phyloP scores from a whole-genome alignment of 1,140 invertebrate species.

The Zelostemma sp. region DNA sequence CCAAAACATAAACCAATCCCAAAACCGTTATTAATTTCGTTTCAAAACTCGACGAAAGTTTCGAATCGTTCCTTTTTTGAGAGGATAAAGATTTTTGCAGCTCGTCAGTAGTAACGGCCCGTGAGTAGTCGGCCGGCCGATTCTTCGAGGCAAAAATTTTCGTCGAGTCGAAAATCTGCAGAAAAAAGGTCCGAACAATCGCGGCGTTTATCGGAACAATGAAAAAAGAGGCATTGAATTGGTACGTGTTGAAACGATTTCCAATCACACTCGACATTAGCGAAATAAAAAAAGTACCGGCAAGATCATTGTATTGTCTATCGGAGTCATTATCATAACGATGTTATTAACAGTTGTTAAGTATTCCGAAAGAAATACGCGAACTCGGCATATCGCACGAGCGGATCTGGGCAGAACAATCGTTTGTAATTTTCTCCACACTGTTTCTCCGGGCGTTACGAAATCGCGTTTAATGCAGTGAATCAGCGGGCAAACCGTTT shows the following conservation, averaged over 20 bases:
- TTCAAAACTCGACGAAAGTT: too few species aligned
- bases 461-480: constrained; percentile 28
- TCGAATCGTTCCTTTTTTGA: too few species aligned
- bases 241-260: too few species aligned
- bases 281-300: background rate
- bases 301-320: constrained; percentile 3
- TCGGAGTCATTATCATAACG: constrained; percentile 3
- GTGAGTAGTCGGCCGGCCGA: too few species aligned
- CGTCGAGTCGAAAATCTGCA: too few species aligned
- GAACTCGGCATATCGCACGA: constrained; percentile 9
- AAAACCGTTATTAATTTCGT: too few species aligned
- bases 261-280: background rate
- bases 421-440: constrained; percentile 27
- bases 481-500: constrained; percentile 32
- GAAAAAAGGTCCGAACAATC: too few species aligned
- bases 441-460: constrained; percentile 18
- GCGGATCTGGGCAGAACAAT: constrained; percentile 6
- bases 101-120: too few species aligned
- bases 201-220: background rate
- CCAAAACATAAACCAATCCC: too few species aligned
- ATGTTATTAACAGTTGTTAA: constrained; percentile 4
- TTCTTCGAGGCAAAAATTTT: too few species aligned
- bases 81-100: too few species aligned
- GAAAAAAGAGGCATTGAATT: too few species aligned
- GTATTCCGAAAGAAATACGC: constrained; percentile 15